These are phyloP conservation scores for Coilia nasus DNA, from an alignment of 2,797 vertebrate species.

Conservation along the genomic window DNA sequence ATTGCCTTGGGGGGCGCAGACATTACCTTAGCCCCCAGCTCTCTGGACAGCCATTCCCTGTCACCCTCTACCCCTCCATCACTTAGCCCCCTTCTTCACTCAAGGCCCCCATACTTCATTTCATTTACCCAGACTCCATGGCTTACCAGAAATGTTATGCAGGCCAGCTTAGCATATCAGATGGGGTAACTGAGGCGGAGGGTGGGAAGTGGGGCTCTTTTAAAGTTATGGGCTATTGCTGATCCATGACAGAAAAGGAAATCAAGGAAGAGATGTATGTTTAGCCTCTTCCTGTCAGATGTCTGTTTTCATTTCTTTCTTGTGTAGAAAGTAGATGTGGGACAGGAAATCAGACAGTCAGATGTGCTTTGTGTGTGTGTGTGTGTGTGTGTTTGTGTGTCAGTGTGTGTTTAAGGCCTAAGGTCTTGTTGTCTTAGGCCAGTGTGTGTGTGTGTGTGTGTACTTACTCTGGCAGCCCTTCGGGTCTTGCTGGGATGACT, in stretches of 20 bases:
- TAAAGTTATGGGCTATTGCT: background rate
- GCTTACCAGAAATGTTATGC: background rate
- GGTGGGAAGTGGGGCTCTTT: background rate
- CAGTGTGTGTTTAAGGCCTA: conserved; percentile 13
- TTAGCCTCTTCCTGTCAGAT: background rate
- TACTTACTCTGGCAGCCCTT: no score
- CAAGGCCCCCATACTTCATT: background rate
- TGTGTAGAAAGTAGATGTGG: background rate
- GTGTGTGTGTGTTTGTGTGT: conserved; percentile 15
- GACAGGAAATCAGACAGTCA: conserved; percentile 24
- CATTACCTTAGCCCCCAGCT: conserved; percentile 58
- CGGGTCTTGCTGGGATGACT: no score
- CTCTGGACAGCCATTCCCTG: conserved; percentile 50
- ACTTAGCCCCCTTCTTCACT: conserved; percentile 33
- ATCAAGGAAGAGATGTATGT: background rate
- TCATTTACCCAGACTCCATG: background rate
- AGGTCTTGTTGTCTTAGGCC: conserved; percentile 20
- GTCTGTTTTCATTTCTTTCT: conserved; percentile 17
- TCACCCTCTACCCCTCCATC: conserved; percentile 29
- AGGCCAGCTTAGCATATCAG: background rate
- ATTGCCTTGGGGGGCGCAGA: conserved; percentile 45
- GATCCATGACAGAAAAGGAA: background rate
- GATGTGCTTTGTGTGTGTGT: conserved; percentile 15
- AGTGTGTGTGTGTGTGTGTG: conserved; percentile 7
- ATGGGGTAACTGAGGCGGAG: background rate